These are phyloP conservation scores for Polypedilum pembai DNA, from an alignment of 1,140 invertebrate genomes.

Conservation along the genomic window DNA sequence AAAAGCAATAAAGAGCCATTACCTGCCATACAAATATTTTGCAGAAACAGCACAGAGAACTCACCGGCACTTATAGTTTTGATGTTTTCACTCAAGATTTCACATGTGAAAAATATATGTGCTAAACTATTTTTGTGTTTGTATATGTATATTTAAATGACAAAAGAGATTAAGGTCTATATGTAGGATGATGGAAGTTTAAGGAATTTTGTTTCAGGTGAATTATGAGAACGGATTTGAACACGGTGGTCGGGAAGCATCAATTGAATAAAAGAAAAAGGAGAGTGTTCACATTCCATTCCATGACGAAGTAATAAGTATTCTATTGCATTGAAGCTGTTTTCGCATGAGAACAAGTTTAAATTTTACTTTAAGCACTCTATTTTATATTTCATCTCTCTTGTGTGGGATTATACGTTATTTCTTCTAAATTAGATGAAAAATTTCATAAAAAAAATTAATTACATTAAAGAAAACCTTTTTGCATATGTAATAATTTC, in stretches of 20 bases:
- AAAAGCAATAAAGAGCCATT: conserved; percentile 8
- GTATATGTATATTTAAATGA: background rate
- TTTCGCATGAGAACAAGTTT: no score
- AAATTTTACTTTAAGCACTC: no score
- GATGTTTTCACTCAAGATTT: background rate
- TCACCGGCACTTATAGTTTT: conserved; percentile 4
- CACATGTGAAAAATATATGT: background rate
- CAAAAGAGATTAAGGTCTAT: background rate
- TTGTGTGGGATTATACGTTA: no score
- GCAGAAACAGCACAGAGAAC: background rate
- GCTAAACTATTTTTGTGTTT: background rate
- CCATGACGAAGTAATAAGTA: no score
- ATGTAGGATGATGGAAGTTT: background rate
- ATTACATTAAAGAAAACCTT: no score
- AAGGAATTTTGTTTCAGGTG: background rate
- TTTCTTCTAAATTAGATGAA: no score
- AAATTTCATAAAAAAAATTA: no score
- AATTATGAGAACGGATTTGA: conserved; percentile 7
- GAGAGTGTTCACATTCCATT: background rate
- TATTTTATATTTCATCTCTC: no score
- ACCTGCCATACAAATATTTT: conserved; percentile 5
- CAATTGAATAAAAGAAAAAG: conserved; percentile 1
- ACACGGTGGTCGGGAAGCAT: background rate
- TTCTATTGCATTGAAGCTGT: no score
- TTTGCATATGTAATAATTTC: no score